Evolutionary conservation across 2,113 vertebrate genomes (phyloP), one percentile per base, ranked within the genome.

Genomic region (Furnarius figulus): DNA sequence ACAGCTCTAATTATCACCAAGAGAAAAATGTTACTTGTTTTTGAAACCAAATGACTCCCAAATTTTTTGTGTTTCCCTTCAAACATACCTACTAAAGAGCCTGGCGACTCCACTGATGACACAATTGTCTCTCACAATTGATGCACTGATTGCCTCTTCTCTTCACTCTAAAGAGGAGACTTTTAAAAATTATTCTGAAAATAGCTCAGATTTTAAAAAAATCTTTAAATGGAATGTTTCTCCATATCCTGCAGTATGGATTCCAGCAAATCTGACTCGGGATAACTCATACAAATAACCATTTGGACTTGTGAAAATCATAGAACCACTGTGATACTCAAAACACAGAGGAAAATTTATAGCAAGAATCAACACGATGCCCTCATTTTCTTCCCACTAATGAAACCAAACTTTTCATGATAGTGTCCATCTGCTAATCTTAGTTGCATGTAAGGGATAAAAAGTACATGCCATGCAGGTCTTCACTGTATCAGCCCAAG

Each of bases 381-480:
- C 17, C 5, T 33, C 47, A 25, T 42, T 65, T 90, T 56, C 28
- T 46, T 76, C n/a, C 20, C 27, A 8, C 10, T 47, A 72, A 39
- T 37, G 11, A 93, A 85, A 39, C 4, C 8, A 21, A 81, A 6
- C 3, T 63, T 50, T 39, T 14, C 0, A 1, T 61, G 5, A 56
- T 5, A 53, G 2, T 0, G 0, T 44, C 8, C 6, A 67, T 31
- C 9, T 70, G 5, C 53, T 58, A 44, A 49, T 79, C 39, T 84
- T 50, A 59, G 12, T 44, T 88, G 10, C 28, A 50, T 15, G 42
- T 7, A 61, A 10, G 6, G 24, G 7, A 30, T 5, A 47, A 37
- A 63, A 22, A 20, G 25, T 19, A 19, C 14, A 2, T 46, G 22
- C 23, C 18, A 70, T 25, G 23, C 4, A 14, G 15, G 16, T 53